phyloP scores from a whole-genome alignment of 1,140 invertebrate species.

The Formica selysi region DNA sequence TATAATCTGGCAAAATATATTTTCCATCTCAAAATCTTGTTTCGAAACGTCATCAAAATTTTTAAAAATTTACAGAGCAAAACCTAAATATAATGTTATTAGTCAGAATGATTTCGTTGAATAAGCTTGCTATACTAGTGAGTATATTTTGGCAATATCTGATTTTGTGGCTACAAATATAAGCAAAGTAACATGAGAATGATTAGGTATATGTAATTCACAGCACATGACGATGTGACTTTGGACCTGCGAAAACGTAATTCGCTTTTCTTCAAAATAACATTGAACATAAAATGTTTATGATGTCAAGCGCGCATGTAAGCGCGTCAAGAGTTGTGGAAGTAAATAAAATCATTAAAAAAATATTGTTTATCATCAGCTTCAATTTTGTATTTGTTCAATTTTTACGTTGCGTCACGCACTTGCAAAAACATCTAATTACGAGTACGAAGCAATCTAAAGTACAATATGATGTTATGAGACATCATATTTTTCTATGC shows the following conservation, averaged over 20 bases:
- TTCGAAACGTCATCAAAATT: constrained; percentile 6
- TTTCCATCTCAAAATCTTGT: background rate
- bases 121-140: constrained; percentile 1
- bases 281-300: constrained; percentile 5
- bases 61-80: constrained; percentile 4
- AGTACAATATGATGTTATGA: background rate
- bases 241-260: constrained; percentile 3
- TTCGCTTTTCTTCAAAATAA: constrained; percentile 20
- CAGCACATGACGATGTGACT: background rate
- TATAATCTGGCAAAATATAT: background rate
- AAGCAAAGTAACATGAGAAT: constrained; percentile 25
- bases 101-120: constrained; percentile 33
- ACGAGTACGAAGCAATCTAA: background rate
- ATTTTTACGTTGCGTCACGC: background rate
- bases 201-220: constrained; percentile 9
- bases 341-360: background rate
- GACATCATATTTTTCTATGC: background rate
- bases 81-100: constrained; percentile 38
- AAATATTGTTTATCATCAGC: background rate
- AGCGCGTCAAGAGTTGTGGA: background rate
- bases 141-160: constrained; percentile 43
- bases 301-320: background rate
- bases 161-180: background rate
- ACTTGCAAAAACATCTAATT: constrained; percentile 15
- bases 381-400: background rate